Evolutionary conservation across 35 echinoderm and acorn worm species (phyloP), one percentile per base, ranked within the genome.

Genomic region (Lytechinus variegatus): DNA sequence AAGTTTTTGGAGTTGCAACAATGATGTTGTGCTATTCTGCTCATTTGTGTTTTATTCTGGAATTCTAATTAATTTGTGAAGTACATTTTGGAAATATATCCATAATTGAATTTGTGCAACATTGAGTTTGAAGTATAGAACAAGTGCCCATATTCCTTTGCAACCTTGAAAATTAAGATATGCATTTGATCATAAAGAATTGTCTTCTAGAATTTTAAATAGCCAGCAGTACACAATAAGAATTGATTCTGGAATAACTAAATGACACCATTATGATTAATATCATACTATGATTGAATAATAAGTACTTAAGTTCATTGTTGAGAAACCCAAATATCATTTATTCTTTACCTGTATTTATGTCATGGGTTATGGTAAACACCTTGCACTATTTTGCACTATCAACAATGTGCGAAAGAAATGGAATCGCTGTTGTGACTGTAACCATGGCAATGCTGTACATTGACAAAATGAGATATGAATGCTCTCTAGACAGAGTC

Each of bases 401-500:
- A 79, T 79, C 66, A 79, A 79, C 66, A 79, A 79, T 79, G 66
- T 7, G n/a, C 1, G 66, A 79, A 7, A 79, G 66, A 79, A 79
- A 79, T 79, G 16, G 66, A 79, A 79, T 79, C 3, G 24, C 21
- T 79, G 66, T 24, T 79, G n/a, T 79, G 66, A 24, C 66, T 79
- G 66, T 79, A 8, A 79, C 66, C 66, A 79, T 79, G 66, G 8
- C 66, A 19, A 79, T 79, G 8, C 21, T 5, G 19, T 79, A 79
- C 66, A n/a, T 79, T 79, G 66, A 79, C 66, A 79, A 79, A 79
- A 79, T 4, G 19, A 79, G 66, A 79, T 79, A 24, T 79, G 66
- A 79, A 79, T 79, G 66, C n/a, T 79, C 66, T n/a, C 66, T 16
- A 79, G 66, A 79, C 66, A n/a, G 56, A 58, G 66, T 79, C 66